Evolutionary conservation across 2,113 vertebrate genomes (phyloP).

Genomic region (Gallinago media): DNA sequence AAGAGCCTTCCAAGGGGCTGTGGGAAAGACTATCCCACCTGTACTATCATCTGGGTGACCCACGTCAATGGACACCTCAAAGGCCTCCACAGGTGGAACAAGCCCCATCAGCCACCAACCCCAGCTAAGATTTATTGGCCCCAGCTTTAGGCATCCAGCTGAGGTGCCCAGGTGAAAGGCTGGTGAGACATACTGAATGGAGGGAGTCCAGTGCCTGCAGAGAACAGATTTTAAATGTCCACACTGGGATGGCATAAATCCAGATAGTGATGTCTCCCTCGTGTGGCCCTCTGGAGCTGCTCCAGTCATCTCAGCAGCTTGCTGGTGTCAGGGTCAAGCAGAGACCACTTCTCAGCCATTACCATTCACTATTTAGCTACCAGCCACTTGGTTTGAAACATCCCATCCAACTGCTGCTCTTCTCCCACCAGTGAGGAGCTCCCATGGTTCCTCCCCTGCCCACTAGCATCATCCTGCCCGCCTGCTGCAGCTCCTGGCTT

Average conservation of each 20-base stretch:
- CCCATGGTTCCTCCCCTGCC: neutral
- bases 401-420: neutral
- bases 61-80: rapidly evolving
- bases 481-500: neutral
- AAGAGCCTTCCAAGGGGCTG: neutral
- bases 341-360: neutral
- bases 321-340: neutral
- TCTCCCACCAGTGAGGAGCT: neutral
- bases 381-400: neutral
- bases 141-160: neutral
- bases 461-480: rapidly evolving
- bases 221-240: neutral
- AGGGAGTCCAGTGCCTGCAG: neutral
- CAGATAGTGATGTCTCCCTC: neutral
- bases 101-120: neutral
- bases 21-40: neutral
- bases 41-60: neutral
- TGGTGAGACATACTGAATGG: neutral
- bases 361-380: neutral
- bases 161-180: neutral
- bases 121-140: neutral
- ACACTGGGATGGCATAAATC: neutral
- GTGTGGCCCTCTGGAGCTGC: neutral
- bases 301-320: neutral
- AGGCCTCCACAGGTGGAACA: neutral